Base-by-base conservation (phyloP, 1,140 invertebrate species). In the Ceratina japonica region DNA sequence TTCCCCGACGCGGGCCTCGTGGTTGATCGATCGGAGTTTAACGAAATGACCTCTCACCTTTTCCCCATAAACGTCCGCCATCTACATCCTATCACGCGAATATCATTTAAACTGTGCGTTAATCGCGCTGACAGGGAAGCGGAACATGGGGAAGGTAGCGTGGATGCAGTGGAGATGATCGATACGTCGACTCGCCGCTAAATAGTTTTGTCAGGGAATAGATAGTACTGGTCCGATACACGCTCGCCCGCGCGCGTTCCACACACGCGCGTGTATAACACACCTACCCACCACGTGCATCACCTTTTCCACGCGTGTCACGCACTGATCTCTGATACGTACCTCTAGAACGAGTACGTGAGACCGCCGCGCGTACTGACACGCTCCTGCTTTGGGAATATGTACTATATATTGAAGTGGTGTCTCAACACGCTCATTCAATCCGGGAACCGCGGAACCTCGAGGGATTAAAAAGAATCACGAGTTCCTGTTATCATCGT, bases 101-200 rank as follows among this genome's bases (percentile, higher is more conserved):
- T 84, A 84, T 84, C 84, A 72, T 84, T 80, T 73, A 84, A 84
- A 84, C 68, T 65, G 72, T 51, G 54, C 69, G 75, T 65, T 84
- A 84, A 80, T 75, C 81, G 77, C 16, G n/a, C 4, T n/a, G 54
- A 10, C 16, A 56, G 54, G 54, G 37, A 44, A 44, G 0, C 37
- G 51, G 76, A 80, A 71, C n/a, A n/a, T 76, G 64, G 76, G 69
- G 66, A 64, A 66, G 71, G 37, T 83, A 75, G 82, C 83, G 72
- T 73, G 83, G 76, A 80, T 83, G 72, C 83, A 84, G 83, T 54
- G 10, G 22, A 44, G 37, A 7, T 44, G 82, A 84, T 83, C 83
- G 83, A 84, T 84, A 80, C 78, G 82, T 80, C 78, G 82, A 76
- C 65, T 49, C 62, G 70, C 51, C 63, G 54, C 54, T 44, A 20